phyloP scores from a whole-genome alignment of 2,888 invertebrate species.

The Embidobia sp. region DNA sequence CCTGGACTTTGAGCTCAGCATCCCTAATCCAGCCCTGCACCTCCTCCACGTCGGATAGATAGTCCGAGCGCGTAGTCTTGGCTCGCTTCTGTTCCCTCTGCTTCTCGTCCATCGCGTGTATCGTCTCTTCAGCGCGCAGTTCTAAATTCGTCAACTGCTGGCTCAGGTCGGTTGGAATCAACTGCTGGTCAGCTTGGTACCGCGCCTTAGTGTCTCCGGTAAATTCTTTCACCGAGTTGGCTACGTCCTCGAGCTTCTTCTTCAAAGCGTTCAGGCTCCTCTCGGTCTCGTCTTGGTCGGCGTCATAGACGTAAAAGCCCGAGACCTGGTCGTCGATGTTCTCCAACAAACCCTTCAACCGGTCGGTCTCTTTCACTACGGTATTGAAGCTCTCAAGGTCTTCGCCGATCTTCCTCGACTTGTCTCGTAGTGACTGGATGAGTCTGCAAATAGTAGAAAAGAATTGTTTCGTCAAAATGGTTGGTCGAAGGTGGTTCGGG shows the following conservation, averaged over 20 bases:
- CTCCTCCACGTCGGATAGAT: conserved; percentile 89
- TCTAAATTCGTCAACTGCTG: conserved; percentile 92
- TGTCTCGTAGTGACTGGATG: conserved; percentile 89
- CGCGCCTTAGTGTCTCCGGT: conserved; percentile 80
- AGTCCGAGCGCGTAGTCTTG: conserved; percentile 90
- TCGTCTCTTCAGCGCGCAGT: conserved; percentile 89
- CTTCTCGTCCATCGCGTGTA: conserved; percentile 92
- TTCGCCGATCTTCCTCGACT: conserved; percentile 88
- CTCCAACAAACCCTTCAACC: conserved; percentile 87
- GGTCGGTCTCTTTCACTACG: conserved; percentile 87
- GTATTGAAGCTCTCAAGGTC: conserved; percentile 90
- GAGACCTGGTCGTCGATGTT: conserved; percentile 77
- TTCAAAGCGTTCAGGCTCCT: conserved; percentile 84
- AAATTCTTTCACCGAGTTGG: conserved; percentile 76
- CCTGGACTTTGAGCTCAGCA: conserved; percentile 91
- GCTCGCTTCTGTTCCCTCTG: conserved; percentile 94
- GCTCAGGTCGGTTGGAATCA: conserved; percentile 87
- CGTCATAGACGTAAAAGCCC: conserved; percentile 89
- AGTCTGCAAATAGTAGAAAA: conserved; percentile 86
- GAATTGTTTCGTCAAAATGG: no score
- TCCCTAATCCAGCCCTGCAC: conserved; percentile 92
- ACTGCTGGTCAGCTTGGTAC: conserved; percentile 81
- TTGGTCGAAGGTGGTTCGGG: no score
- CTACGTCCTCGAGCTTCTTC: conserved; percentile 71
- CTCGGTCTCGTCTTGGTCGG: conserved; percentile 86